A percentile compares a stretch with the other conserved stretches of the same genome.
Evolutionary conservation across 2,797 vertebrate genomes (phyloP).

Genomic region (Pachyuromys duprasi): DNA sequence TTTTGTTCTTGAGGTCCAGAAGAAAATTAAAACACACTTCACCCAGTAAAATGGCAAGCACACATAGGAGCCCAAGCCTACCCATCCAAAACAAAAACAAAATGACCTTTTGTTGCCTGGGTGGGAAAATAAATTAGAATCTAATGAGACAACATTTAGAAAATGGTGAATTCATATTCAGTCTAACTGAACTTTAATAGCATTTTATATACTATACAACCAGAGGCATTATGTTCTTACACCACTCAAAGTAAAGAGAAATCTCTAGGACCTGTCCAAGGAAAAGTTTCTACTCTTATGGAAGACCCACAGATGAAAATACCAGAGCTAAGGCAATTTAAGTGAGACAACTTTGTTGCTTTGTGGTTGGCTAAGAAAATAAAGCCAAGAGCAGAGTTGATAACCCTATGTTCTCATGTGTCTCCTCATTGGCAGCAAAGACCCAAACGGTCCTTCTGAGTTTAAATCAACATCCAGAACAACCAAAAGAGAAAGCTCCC

Average conservation of each 20-base stretch:
- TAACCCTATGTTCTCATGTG: neutral
- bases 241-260: neutral
- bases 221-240: neutral
- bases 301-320: neutral
- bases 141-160: conserved; percentile 32
- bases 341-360: conserved; percentile 6
- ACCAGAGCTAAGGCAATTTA: neutral
- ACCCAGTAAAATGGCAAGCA: conserved; percentile 9
- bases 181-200: conserved; percentile 45
- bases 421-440: neutral
- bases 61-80: neutral
- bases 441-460: neutral
- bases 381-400: neutral
- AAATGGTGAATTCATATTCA: conserved; percentile 40
- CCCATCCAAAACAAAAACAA: conserved; percentile 14
- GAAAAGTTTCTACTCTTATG: conserved; percentile 10
- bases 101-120: neutral
- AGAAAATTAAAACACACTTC: conserved; percentile 33
- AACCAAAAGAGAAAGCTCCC: neutral
- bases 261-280: neutral
- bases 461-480: neutral
- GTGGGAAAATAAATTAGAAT: conserved; percentile 41
- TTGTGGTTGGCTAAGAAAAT: neutral
- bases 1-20: neutral
- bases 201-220: conserved; percentile 34